phyloP scores from a whole-genome alignment of 1,140 invertebrate genomes.

The Stegodyphus mimosarum region DNA sequence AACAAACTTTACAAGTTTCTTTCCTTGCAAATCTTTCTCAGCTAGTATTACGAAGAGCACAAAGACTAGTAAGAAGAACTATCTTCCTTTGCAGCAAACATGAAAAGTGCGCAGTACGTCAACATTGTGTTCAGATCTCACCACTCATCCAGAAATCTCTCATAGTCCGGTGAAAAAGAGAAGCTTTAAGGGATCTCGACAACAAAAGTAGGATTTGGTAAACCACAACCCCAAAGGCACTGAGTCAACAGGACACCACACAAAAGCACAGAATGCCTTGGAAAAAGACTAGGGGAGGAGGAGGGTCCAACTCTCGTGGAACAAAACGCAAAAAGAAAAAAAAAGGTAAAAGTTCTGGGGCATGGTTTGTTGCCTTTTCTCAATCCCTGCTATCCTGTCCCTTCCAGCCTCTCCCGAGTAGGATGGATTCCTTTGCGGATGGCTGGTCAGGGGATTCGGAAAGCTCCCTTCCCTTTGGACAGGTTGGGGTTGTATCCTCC shows the following conservation, averaged over 20 bases:
- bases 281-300: background rate
- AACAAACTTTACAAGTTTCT: too few relatives aligned
- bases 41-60: too few relatives aligned
- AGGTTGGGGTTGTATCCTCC: slow-evolving; percentile 6
- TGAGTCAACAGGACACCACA: slow-evolving; percentile 38
- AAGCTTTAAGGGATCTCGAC: slow-evolving; percentile 4
- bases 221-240: slow-evolving; percentile 36
- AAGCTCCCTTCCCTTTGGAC: slow-evolving; percentile 7
- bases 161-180: background rate
- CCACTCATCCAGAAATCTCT: background rate
- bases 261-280: background rate
- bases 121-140: background rate
- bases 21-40: too few relatives aligned
- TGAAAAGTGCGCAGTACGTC: too few relatives aligned
- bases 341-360: background rate
- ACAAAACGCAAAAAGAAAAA: background rate
- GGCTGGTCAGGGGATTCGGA: slow-evolving; percentile 9
- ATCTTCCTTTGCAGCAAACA: too few relatives aligned
- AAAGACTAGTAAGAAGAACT: too few relatives aligned
- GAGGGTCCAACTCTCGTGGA: background rate
- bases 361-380: slow-evolving; percentile 30
- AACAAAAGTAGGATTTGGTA: slow-evolving; percentile 50
- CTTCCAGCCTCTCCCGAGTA: background rate
- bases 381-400: slow-evolving; percentile 12
- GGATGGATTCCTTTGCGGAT: slow-evolving; percentile 37